Percentiles rank a stretch among this genome's conserved stretches.
Conservation (phyloP, 2,113 vertebrate genomes). For the Xenopus laevis region DNA sequence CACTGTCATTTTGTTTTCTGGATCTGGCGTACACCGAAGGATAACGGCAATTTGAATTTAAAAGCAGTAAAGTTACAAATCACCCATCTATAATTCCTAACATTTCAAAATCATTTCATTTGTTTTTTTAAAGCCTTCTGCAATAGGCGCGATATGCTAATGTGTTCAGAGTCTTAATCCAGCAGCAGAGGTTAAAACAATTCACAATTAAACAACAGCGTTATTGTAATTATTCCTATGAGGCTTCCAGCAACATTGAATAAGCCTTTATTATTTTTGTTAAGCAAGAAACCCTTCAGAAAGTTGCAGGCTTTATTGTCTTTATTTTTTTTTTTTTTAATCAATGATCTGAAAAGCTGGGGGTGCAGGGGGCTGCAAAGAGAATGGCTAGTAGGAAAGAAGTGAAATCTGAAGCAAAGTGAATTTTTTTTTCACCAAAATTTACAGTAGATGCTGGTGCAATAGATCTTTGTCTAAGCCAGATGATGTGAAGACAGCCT, state of each 20-base stretch:
- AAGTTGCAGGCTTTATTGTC: not conserved
- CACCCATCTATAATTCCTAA: slow-evolving; percentile 74
- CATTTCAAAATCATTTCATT: slow-evolving; percentile 73
- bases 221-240: slow-evolving; percentile 9
- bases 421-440: slow-evolving; percentile 70
- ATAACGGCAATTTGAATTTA: slow-evolving; percentile 67
- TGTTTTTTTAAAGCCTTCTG: slow-evolving; percentile 52
- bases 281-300: slow-evolving; percentile 19
- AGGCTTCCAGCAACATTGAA: slow-evolving; percentile 35
- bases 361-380: not conserved
- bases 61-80: slow-evolving; percentile 75
- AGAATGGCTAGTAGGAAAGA: slow-evolving; percentile 7
- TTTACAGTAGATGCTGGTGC: slow-evolving; percentile 87
- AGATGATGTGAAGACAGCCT: slow-evolving; percentile 46
- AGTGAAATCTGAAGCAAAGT: slow-evolving; percentile 57
- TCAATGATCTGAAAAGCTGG: slow-evolving; percentile 11
- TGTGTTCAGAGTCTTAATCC: not conserved
- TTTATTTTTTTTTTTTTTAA: not conserved
- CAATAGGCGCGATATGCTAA: not conserved
- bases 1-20: slow-evolving; percentile 33
- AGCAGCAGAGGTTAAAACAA: slow-evolving; percentile 27
- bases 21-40: slow-evolving; percentile 72
- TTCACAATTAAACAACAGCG: slow-evolving; percentile 1
- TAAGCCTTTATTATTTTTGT: slow-evolving; percentile 10
- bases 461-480: slow-evolving; percentile 60